A percentile compares a stretch with the other conserved stretches of the same genome.
These are phyloP conservation scores for Aplocera efformata DNA, from an alignment of 2,888 invertebrate species.

Conservation along the genomic window DNA sequence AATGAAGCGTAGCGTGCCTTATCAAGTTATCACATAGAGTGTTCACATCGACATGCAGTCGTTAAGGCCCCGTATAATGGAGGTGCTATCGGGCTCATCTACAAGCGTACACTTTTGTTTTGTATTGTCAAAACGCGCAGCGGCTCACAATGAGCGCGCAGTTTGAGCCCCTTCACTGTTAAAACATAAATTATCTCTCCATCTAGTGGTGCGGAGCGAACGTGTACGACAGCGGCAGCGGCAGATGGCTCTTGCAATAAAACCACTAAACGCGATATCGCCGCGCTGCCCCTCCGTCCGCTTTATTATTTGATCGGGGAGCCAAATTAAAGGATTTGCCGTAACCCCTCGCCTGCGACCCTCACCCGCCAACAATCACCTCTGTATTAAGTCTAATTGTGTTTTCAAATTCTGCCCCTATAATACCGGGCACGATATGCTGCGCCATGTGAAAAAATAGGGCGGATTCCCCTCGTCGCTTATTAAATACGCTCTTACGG, in stretches of 20 bases:
- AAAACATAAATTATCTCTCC: conserved; percentile 77
- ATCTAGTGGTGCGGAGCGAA: conserved; percentile 42
- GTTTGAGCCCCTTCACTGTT: conserved; percentile 53
- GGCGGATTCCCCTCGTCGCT: conserved; percentile 61
- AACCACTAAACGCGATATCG: conserved; percentile 80
- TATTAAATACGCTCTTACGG: conserved; percentile 61
- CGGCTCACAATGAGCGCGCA: conserved; percentile 64
- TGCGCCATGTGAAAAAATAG: conserved; percentile 70
- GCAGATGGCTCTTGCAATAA: conserved; percentile 81
- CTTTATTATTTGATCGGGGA: conserved; percentile 80
- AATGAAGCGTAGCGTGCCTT: conserved; percentile 38
- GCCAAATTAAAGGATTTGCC: conserved; percentile 80
- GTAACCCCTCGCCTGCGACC: conserved; percentile 72
- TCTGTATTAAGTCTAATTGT: conserved; percentile 81
- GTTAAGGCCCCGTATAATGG: conserved; percentile 61
- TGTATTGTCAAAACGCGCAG: conserved; percentile 72
- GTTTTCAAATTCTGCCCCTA: conserved; percentile 78
- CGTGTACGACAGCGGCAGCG: conserved; percentile 55
- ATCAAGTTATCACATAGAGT: conserved; percentile 60
- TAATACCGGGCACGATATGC: conserved; percentile 59
- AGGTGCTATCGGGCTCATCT: conserved; percentile 62
- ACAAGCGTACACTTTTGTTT: conserved; percentile 42
- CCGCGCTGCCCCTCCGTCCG: conserved; percentile 66
- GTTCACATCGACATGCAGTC: conserved; percentile 51
- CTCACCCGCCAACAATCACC: conserved; percentile 77